Base-by-base conservation (phyloP, 2,113 vertebrate genomes). In the Saccopteryx leptura region DNA sequence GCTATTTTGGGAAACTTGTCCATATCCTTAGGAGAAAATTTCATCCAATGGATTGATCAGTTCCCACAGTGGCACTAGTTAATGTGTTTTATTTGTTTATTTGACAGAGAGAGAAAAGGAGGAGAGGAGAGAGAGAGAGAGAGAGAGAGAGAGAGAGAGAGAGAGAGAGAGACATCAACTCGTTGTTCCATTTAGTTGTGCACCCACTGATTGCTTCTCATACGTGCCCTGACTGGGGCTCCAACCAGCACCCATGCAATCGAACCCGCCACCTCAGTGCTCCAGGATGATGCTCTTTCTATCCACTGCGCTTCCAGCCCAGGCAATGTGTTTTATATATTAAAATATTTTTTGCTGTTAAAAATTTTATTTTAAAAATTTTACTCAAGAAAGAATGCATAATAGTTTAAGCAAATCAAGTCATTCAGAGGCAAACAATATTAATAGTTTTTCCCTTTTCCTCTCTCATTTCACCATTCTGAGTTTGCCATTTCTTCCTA, bases 391-490 rank as follows among this genome's bases (percentile, higher is more conserved):
- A 65, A 48, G 18, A 71, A 71, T 82, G 31, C 28, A 72, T 91
- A 54, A 61, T 33, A 83, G 15, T 89, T 79, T 69, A 76, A 91
- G 46, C 56, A 94, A 88, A 88, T 61, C 39, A 93, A 60, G 50
- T 83, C 78, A 88, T 69, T 83, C 26, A 61, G 28, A 85, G 24
- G 14, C 28, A 81, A 81, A 23, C 39, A 2, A 39, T 39, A 39
- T 39, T 63, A 58, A 46, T 26, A 92, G 46, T 31, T 23, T n/a
- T 71, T 92, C 50, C 12, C 26, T 50, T 87, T 86, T 50, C 15
- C 23, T 54, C 72, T 80, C 26, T 23, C 80, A 80, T 92, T 3
- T 17, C 66, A 93, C 21, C 11, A 8, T 78, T 85, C 66, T 56
- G 46, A 71, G 28, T 60, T 86, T 92, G 19, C 17, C 33, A 48